Percentiles rank a stretch among this genome's conserved stretches.
Conservation (phyloP, 2,888 invertebrate species). For the Macrophya alboannulata region DNA sequence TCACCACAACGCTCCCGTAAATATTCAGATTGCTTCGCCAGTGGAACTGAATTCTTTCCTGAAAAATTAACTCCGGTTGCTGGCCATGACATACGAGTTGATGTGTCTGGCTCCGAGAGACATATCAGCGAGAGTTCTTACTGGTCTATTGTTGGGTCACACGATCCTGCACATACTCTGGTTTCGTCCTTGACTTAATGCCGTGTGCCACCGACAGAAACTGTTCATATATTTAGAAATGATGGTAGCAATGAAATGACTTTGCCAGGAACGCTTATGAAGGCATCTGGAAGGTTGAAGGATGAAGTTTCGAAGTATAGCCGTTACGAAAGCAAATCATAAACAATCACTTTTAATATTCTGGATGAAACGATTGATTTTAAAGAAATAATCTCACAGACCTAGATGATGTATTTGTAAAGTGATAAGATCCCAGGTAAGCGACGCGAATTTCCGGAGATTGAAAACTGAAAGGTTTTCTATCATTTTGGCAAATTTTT, state of each 20-base stretch:
- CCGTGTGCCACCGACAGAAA: not conserved
- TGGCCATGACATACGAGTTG: constrained; percentile 18
- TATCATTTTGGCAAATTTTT: constrained; percentile 1
- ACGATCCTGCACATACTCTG: not conserved
- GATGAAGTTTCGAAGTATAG: not conserved
- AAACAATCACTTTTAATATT: too few species aligned
- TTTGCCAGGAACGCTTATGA: too few species aligned
- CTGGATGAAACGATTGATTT: not conserved
- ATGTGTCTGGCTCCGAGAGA: constrained; percentile 10
- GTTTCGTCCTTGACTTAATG: not conserved
- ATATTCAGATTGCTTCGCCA: constrained; percentile 30
- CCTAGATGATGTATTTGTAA: not conserved
- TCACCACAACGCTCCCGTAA: constrained; percentile 32
- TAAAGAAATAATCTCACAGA: not conserved
- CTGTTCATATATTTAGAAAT: not conserved
- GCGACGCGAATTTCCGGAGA: not conserved
- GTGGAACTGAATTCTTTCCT: constrained; percentile 20
- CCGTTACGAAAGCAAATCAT: too few species aligned
- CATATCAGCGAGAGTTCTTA: constrained; percentile 1
- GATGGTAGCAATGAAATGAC: not conserved
- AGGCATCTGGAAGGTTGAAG: too few species aligned
- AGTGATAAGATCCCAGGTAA: not conserved
- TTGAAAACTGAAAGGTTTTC: constrained; percentile 5
- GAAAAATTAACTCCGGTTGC: constrained; percentile 29
- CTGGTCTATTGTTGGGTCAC: not conserved